Conservation (phyloP, 2,888 invertebrate genomes). For the Xestia xanthographa region DNA sequence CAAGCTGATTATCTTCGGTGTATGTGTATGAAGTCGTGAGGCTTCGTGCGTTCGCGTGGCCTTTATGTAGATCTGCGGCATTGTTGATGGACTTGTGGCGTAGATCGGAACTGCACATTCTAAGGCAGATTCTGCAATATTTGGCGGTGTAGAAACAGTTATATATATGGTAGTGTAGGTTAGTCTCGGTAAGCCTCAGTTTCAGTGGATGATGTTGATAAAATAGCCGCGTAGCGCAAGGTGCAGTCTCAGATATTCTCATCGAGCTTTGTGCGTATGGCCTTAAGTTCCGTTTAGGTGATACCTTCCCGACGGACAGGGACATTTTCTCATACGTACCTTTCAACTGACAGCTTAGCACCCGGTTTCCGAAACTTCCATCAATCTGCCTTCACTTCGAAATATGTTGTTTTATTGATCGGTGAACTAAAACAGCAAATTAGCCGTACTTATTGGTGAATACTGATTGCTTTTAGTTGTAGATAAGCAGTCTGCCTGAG, state of each 20-base stretch:
- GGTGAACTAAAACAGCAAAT: not conserved
- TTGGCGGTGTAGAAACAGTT: not conserved
- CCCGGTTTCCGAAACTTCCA: not conserved
- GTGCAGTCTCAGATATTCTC: not conserved
- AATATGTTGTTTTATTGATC: not conserved
- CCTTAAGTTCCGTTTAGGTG: not conserved
- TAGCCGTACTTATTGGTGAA: not conserved
- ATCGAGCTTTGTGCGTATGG: not conserved
- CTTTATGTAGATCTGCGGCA: conserved; percentile 16
- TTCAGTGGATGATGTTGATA: not conserved
- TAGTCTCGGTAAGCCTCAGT: not conserved
- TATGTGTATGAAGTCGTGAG: conserved; percentile 53
- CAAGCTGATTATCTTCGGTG: conserved; percentile 71
- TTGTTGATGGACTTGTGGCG: conserved; percentile 8
- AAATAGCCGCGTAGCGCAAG: not conserved
- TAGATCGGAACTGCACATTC: not conserved
- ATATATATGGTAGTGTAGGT: not conserved
- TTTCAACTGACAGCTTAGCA: not conserved
- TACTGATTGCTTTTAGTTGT: conserved; percentile 30
- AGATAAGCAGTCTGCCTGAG: conserved; percentile 73
- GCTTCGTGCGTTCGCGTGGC: conserved; percentile 66
- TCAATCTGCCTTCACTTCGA: not conserved
- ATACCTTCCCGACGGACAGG: not conserved
- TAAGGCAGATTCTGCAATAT: no score
- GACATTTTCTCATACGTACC: not conserved